Base-by-base conservation (phyloP, 2,888 invertebrate genomes). In the Aricia artaxerxes region DNA sequence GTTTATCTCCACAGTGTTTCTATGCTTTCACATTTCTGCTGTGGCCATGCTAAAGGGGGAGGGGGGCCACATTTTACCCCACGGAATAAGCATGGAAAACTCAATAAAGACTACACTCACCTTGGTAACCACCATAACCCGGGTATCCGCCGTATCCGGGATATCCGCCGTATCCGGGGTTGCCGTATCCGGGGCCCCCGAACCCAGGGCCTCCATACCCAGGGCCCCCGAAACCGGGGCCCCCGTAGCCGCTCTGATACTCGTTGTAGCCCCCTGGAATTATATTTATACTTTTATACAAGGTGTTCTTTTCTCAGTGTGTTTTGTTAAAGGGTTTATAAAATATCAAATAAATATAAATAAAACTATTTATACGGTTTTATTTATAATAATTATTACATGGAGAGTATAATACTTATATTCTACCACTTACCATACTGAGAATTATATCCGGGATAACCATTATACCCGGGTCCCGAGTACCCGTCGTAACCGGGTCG, bases 401-500 rank as follows among this genome's bases (percentile, higher is more conserved):
- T 24, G 24, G 24, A 24, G 24, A 24, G 24, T 24, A 24, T 24
- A 24, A 24, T 24, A 24, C 24, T 4, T 16, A n/a, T 4, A 38
- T 11, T 72, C 6, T n/a, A 73, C 31, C 7, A 73, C 75, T 7
- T 64, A 82, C 81, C 81, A 5, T 69, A 69, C 69, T 81, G 81
- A 79, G 40, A 73, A n/a, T 82, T 81, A 44, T 82, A 84, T 9
- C 84, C 82, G 4, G 81, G 81, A 38, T 84, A 85, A 61, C 85
- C 84, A 24, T 83, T 84, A 78, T 85, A 83, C 0, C 86, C 84
- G 7, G 64, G 64, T 4, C 69, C 69, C 35, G 69, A 16, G 16
- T 69, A 69, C 5, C 84, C 85, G 79, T 81, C 60, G 84, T 88
- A 87, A 0, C 89, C 88, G 2, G 90, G 91, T 83, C 85, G 87